Conservation (phyloP, 2,797 vertebrate genomes). For the Dermochelys coriacea region DNA sequence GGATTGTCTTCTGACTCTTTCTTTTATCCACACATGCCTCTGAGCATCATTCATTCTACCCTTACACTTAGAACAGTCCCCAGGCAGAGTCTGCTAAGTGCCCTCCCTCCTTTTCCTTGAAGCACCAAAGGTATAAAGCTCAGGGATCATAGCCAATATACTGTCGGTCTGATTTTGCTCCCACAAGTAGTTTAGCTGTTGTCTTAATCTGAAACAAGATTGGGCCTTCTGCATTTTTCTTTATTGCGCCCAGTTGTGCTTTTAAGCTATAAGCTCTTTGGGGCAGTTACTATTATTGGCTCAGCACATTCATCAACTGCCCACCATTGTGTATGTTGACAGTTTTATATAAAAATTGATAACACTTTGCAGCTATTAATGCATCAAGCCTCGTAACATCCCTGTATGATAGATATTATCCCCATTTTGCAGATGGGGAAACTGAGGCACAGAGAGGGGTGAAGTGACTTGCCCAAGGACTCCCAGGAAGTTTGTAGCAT, state of each 20-base stretch:
- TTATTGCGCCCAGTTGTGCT: background rate
- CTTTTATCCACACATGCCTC: background rate
- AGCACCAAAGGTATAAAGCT: background rate
- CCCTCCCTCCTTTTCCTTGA: background rate
- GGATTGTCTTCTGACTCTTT: background rate
- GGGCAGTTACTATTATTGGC: background rate
- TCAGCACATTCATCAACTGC: background rate
- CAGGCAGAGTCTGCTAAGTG: background rate
- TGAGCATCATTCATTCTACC: background rate
- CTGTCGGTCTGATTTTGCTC: background rate
- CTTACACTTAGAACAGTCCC: background rate
- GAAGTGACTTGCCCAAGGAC: background rate
- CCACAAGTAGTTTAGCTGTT: background rate
- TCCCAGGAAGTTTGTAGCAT: background rate
- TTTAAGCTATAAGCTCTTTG: background rate
- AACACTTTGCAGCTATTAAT: background rate
- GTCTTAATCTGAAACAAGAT: background rate
- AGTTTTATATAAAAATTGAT: accelerated
- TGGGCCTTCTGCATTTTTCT: background rate
- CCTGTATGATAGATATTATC: background rate
- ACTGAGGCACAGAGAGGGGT: background rate
- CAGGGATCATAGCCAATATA: background rate
- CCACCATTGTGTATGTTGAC: accelerated
- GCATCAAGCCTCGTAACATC: background rate
- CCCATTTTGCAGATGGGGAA: background rate